Base-by-base conservation (phyloP, 2,113 vertebrate species). In the Rattus rattus region DNA sequence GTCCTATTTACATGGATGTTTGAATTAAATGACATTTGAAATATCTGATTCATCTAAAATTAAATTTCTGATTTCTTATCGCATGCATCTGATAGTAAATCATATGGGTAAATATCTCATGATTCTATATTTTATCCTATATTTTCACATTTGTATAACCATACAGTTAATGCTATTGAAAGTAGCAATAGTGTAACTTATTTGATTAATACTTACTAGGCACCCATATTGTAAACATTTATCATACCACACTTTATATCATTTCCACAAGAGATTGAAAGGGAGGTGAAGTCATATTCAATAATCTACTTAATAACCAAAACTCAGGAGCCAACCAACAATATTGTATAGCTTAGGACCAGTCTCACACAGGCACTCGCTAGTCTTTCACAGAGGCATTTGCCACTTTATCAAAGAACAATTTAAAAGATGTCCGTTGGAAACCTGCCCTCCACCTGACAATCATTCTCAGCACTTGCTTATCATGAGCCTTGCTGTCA, bases 11-110 rank as follows among this genome's bases (percentile, higher is more conserved):
- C 73, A 79, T 91, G 72, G 30, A 22, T 63, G 16, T 61, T 93
- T 94, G 91, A 88, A 94, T 94, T 91, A 95, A 94, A 43, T 83
- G 73, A 20, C 67, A 75, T 6, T 67, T 6, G 0, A 30, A 73
- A 61, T 88, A 84, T 93, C 49, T 22, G 17, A 43, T 47, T 89
- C 72, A 79, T 16, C 16, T 47, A 83, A 43, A 94, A 79, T 83
- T 90, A 91, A 96, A 92, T 77, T 77, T 90, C 73, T 87, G 52
- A 52, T 43, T 92, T 7, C 33, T 93, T 70, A 19, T 11, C 24
- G 30, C 33, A 88, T 59, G 83, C 20, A 22, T 39, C 20, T 70
- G 69, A 28, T 65, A 85, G 84, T 14, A 47, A 84, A 16, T n/a
- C 95, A 94, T 90, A 39, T 76, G 14, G 52, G 84, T 47, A 30